A percentile compares a stretch with the other conserved stretches of the same genome.
phyloP scores from a whole-genome alignment of 2,888 invertebrate species.

The Encarsia formosa region DNA sequence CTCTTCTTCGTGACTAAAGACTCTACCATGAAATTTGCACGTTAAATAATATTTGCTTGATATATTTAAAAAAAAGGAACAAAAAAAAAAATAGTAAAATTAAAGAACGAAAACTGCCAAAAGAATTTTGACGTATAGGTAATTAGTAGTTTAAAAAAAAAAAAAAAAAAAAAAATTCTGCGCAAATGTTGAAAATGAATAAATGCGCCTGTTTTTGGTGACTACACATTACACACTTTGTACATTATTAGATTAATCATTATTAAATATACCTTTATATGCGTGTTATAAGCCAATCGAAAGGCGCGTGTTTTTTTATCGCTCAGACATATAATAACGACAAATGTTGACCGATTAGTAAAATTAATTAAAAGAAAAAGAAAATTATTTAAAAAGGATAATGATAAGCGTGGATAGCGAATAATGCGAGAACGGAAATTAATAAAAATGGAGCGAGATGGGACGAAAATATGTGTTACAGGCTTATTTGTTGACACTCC shows the following conservation, averaged over 20 bases:
- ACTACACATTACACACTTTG: slow-evolving; percentile 18
- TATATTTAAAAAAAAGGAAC: too few relatives aligned
- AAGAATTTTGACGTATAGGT: slow-evolving; percentile 4
- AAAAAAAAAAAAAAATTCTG: too few relatives aligned
- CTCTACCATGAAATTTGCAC: too few relatives aligned
- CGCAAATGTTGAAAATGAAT: neutral
- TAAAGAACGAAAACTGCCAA: slow-evolving; percentile 19
- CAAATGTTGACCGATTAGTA: slow-evolving; percentile 31
- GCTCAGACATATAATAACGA: slow-evolving; percentile 24
- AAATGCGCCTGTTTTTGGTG: slow-evolving; percentile 10
- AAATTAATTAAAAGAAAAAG: slow-evolving; percentile 23
- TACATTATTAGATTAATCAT: slow-evolving; percentile 28
- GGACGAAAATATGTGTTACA: slow-evolving; percentile 1
- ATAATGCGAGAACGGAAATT: too few relatives aligned
- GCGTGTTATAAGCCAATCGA: slow-evolving; percentile 23
- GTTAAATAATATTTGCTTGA: too few relatives aligned
- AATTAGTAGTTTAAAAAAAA: too few relatives aligned
- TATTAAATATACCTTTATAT: slow-evolving; percentile 28
- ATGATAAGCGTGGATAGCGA: slow-evolving; percentile 1
- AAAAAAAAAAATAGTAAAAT: too few relatives aligned
- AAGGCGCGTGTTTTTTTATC: slow-evolving; percentile 24
- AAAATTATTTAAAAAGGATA: neutral
- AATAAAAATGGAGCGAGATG: neutral
- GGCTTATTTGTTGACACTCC: slow-evolving; percentile 24
- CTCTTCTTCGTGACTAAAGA: too few relatives aligned